Evolutionary conservation across 2,113 vertebrate species (phyloP).

Genomic region (Bujurquina vittata): DNA sequence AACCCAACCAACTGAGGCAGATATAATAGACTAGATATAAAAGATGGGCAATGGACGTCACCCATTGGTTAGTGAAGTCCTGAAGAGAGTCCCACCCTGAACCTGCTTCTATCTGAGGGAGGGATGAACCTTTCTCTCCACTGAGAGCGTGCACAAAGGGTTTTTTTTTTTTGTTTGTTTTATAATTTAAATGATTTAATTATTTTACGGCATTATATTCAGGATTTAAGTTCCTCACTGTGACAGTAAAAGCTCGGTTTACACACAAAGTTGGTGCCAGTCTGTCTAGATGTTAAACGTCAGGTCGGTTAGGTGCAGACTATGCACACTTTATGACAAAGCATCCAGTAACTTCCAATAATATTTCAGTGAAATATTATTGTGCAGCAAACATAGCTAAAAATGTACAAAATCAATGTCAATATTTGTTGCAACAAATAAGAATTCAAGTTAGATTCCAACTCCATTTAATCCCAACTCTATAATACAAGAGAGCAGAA

Average conservation of each 20-base stretch:
- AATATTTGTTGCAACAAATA: background rate
- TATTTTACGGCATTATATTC: too few relatives aligned
- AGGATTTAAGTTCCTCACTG: too few relatives aligned
- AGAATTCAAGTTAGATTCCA: background rate
- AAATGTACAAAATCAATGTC: background rate
- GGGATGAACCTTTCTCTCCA: rapidly evolving
- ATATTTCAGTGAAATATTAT: too few relatives aligned
- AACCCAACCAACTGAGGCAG: background rate
- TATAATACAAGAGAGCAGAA: background rate
- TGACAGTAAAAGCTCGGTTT: background rate
- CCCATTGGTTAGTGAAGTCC: too few relatives aligned
- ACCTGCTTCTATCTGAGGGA: background rate
- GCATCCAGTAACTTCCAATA: background rate
- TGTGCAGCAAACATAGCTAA: background rate
- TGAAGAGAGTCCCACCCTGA: background rate
- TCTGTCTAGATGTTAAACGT: background rate
- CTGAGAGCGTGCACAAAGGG: too few relatives aligned
- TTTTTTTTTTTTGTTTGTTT: too few relatives aligned
- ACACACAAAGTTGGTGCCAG: background rate
- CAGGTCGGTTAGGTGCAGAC: background rate
- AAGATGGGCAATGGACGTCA: background rate
- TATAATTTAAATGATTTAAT: too few relatives aligned
- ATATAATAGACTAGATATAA: background rate
- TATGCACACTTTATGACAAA: background rate
- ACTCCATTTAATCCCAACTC: background rate